Percentiles rank a stretch among this genome's conserved stretches.
Evolutionary conservation across 2,113 vertebrate genomes (phyloP).

Genomic region (Parus major): DNA sequence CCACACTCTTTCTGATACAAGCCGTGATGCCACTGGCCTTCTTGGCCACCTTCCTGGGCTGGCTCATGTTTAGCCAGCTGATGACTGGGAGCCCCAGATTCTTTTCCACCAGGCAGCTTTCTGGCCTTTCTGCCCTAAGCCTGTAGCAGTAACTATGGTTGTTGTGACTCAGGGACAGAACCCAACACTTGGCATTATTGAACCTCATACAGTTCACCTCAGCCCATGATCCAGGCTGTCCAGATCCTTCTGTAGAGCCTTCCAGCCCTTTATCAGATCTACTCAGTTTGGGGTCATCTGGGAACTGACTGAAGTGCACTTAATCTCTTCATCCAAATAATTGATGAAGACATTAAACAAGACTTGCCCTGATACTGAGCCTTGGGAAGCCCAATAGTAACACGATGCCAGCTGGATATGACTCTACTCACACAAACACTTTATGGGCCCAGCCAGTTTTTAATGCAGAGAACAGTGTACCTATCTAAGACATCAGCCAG

Average conservation of each 20-base stretch:
- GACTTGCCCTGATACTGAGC: neutral
- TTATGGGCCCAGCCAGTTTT: neutral
- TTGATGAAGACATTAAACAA: neutral
- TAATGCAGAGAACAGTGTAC: neutral
- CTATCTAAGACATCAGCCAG: neutral
- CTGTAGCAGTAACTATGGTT: neutral
- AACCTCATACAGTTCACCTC: neutral
- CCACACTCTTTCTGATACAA: neutral
- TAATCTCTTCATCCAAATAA: neutral
- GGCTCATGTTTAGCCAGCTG: neutral
- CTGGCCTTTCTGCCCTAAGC: neutral
- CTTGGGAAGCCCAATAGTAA: neutral
- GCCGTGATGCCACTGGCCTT: neutral
- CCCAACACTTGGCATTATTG: fast-evolving
- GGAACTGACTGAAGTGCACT: neutral
- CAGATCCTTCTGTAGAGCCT: neutral
- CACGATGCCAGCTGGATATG: neutral
- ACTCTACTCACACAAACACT: neutral
- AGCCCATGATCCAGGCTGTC: neutral
- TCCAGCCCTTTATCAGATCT: neutral
- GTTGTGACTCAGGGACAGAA: neutral
- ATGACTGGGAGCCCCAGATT: neutral
- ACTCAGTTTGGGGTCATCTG: neutral
- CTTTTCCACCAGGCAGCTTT: neutral
- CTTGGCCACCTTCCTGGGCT: neutral